Evolutionary conservation across 2,888 invertebrate genomes (phyloP), one percentile per base, ranked within the genome.

Genomic region (Dyspetes luteomarginatus): DNA sequence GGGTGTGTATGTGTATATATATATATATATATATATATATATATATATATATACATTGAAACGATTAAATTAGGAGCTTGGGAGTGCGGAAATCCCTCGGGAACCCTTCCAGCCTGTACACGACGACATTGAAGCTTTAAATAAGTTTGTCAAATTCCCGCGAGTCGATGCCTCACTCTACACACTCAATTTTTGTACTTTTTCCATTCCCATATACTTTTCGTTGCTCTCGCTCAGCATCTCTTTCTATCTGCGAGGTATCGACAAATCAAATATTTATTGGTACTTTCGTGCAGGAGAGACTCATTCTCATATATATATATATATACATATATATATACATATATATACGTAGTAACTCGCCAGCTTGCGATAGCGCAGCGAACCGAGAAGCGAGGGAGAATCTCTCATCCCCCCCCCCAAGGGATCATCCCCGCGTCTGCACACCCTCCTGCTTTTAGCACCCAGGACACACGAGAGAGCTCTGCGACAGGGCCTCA

Each of bases 261-360:
- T 62, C 79, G 43, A 76, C 68, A 55, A 68, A 76, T 68, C 72
- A 76, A 76, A 80, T 68, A 80, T 80, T 81, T 81, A 81, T 81
- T 76, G 81, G 64, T 62, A 69, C 77, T 56, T 73, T 69, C 22
- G 30, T 15, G 50, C 43, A 52, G 24, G 64, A 7, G 67, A 19
- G 24, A 22, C 30, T 28, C 45, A 19, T 19, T 19, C 71, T 65
- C 15, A 48, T 15, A 48, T 48, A 48, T 45, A n/a, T 17, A n/a
- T 45, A 17, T 17, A 45, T 45, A n/a, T 45, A n/a, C 17, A 0
- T 45, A 12, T 17, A n/a, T 45, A 43, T 43, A 43, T 43, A 2
- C 17, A 45, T 45, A 1, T 45, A 17, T 45, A n/a, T 45, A 45
- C 5, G 17, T 30, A 30, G 5, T 15, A 5, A 22, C 28, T 15